Evolutionary conservation across 35 echinoderm and acorn worm species (phyloP).

Genomic region (Nesometra sesokonis): DNA sequence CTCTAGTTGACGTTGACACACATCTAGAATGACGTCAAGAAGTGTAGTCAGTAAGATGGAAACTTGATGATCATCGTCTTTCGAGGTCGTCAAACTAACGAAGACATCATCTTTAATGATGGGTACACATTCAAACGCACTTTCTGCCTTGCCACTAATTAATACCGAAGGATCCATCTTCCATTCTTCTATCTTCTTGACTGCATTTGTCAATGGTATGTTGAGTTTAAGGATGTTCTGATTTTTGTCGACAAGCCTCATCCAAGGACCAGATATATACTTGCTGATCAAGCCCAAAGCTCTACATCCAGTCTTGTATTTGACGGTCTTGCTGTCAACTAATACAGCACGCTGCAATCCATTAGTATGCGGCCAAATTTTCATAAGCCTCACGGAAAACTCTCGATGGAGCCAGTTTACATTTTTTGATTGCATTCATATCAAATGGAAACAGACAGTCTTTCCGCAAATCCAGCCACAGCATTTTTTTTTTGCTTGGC

Average conservation of each 20-base stretch:
- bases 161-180: neutral
- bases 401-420: neutral
- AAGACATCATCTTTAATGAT: neutral
- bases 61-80: neutral
- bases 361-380: neutral
- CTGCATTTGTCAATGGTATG: neutral
- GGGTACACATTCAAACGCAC: neutral
- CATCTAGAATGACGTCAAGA: neutral
- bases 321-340: neutral
- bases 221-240: slow-evolving; percentile 9
- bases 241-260: neutral
- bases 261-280: slow-evolving; percentile 10
- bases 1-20: neutral
- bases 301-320: neutral
- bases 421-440: neutral
- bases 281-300: neutral
- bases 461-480: slow-evolving; percentile 16
- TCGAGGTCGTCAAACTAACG: neutral
- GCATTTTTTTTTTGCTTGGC: slow-evolving; percentile 10
- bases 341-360: neutral
- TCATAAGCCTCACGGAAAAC: neutral
- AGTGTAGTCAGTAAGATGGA: too few relatives aligned
- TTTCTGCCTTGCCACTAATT: neutral
- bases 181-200: neutral
- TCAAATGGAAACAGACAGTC: slow-evolving; percentile 39